These are phyloP conservation scores for Macrosteles quadrilineatus DNA, from an alignment of 1,140 invertebrate species.

Conservation along the genomic window DNA sequence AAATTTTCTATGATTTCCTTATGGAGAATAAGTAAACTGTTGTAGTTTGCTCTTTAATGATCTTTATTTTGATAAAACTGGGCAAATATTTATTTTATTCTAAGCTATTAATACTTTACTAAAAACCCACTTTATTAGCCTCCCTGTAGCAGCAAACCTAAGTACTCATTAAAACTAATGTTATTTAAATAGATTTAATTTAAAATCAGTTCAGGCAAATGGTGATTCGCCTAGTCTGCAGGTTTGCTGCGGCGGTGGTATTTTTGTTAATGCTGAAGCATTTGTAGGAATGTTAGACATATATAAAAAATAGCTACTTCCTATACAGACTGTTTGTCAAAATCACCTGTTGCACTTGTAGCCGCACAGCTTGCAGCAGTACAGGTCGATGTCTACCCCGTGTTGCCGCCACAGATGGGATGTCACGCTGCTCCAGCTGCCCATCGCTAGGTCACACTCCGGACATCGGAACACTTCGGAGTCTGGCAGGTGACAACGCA, in stretches of 20 bases:
- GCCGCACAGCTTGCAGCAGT: constrained; percentile 63
- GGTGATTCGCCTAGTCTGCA: too few relatives aligned
- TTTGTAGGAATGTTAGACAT: constrained; percentile 69
- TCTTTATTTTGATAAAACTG: too few relatives aligned
- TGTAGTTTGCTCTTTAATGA: too few relatives aligned
- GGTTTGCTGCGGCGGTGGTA: too few relatives aligned
- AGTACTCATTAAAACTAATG: too few relatives aligned
- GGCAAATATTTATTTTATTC: too few relatives aligned
- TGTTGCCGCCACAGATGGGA: constrained; percentile 77
- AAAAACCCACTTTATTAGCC: too few relatives aligned
- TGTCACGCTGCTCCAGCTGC: constrained; percentile 62
- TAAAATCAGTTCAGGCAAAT: too few relatives aligned
- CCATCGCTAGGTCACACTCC: constrained; percentile 60
- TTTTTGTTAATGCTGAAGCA: constrained; percentile 55
- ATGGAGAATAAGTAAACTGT: too few relatives aligned
- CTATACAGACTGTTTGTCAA: constrained; percentile 31
- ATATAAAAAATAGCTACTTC: constrained; percentile 10
- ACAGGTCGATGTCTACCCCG: constrained; percentile 73
- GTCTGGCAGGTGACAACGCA: constrained; percentile 29
- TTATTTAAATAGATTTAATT: too few relatives aligned
- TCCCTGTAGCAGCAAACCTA: too few relatives aligned
- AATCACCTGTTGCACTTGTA: constrained; percentile 58
- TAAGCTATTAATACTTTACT: constrained; percentile 62
- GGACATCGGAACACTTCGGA: constrained; percentile 58
- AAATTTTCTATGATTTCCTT: too few relatives aligned